A percentile compares a stretch with the other conserved stretches of the same genome.
These are phyloP conservation scores for Eudasyphora cyanicolor DNA, from an alignment of 2,888 invertebrate species.

Conservation along the genomic window DNA sequence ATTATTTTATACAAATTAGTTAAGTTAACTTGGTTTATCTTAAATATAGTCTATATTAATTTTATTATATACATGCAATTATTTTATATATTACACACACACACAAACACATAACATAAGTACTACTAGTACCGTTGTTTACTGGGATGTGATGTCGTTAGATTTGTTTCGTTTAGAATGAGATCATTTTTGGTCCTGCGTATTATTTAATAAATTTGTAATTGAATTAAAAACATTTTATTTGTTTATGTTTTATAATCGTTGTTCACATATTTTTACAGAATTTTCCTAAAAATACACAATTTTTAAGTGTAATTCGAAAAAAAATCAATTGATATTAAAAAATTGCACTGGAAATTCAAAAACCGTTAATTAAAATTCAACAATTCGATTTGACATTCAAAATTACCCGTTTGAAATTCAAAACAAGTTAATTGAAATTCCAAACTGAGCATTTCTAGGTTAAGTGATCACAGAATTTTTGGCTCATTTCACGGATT, in stretches of 20 bases:
- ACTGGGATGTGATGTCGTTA: background rate
- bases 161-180: background rate
- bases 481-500: no score
- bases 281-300: background rate
- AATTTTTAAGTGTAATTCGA: background rate
- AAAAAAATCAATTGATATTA: background rate
- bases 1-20: slow-evolving; percentile 3
- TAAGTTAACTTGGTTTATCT: background rate
- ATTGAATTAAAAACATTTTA: background rate
- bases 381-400: no score
- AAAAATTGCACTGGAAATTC: no score
- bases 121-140: background rate
- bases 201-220: background rate
- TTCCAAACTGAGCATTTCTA: no score
- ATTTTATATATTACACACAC: background rate
- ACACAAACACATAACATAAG: background rate
- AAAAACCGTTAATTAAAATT: no score
- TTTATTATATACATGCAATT: background rate
- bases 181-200: background rate
- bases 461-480: no score
- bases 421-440: no score
- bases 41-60: background rate
- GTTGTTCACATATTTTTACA: background rate
- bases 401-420: no score
- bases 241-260: background rate